Base-by-base conservation (phyloP, 2,888 invertebrate species). In the Caenorhabditis sulstoni region DNA sequence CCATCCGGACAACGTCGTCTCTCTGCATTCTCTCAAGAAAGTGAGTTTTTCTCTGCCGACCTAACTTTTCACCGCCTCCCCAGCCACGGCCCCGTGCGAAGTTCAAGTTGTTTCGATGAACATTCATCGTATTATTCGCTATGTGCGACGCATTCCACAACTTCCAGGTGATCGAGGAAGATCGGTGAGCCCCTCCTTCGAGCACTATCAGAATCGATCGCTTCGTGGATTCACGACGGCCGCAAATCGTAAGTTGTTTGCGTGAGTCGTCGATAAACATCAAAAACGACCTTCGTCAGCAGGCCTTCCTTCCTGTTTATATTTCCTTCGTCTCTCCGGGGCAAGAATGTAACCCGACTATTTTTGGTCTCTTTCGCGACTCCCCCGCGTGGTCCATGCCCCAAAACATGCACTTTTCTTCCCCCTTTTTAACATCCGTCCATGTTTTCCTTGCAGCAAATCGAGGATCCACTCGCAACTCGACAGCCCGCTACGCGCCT, bases 211-310 rank as follows among this genome's bases (percentile, higher is more conserved):
- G 22, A 59, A 65, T 50, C 52, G 79, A 45, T 75, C 79, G 18
- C 66, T 79, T 0, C 66, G 78, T 29, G 78, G 78, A 61, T 78
- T 78, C 52, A 78, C 78, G 22, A 45, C 66, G 18, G 71, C 78
- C 12, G 78, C 71, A 18, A 73, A 76, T 44, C 76, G 78, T 78
- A 22, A 73, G 78, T 73, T 57, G 66, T 29, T 50, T 57, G 49
- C 22, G 35, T 5, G n/a, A 4, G 20, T 22, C 14, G 16, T 47
- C 16, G 70, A 71, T 74, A 59, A 65, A 58, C 29, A 74, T 74
- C 73, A 50, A 47, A 64, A 49, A 73, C 47, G 73, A 64, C 73
- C 73, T 44, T 58, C 41, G 23, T 45, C 37, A 44, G 57, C 58
- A 55, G 57, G 23, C 29, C 29, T 29, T 7, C 29, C 29, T 29